Conservation (phyloP, 2,113 vertebrate species). For the Galemys pyrenaicus region DNA sequence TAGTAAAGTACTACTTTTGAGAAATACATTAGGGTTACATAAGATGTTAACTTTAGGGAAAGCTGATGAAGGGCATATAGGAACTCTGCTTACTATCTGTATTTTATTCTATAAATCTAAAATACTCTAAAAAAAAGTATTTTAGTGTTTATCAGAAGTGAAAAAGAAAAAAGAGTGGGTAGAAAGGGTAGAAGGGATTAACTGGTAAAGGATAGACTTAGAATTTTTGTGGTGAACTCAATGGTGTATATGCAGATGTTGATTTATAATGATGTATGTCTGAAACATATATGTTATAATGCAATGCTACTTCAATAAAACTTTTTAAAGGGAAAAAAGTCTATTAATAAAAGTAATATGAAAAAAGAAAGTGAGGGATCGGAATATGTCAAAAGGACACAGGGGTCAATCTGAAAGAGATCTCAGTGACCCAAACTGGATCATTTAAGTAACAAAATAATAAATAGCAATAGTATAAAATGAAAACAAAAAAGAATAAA, state of each 20-base stretch:
- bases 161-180: too few relatives aligned
- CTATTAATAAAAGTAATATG: not conserved
- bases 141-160: too few relatives aligned
- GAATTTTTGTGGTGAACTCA: too few relatives aligned
- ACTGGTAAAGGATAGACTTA: too few relatives aligned
- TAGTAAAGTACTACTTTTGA: conserved; percentile 27
- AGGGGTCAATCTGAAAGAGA: not conserved
- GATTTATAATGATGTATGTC: too few relatives aligned
- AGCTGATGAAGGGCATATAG: not conserved
- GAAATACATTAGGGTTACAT: not conserved
- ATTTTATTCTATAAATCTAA: conserved; percentile 15
- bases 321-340: not conserved
- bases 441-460: not conserved
- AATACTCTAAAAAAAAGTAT: not conserved
- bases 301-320: not conserved
- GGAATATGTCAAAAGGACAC: not conserved
- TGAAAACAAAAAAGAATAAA: too few relatives aligned
- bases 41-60: not conserved
- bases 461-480: too few relatives aligned
- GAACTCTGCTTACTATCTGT: not conserved
- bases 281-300: too few relatives aligned
- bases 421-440: not conserved
- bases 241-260: too few relatives aligned
- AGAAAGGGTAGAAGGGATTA: too few relatives aligned
- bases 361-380: not conserved